Evolutionary conservation across 2,797 vertebrate genomes (phyloP).

Genomic region (Dermochelys coriacea): DNA sequence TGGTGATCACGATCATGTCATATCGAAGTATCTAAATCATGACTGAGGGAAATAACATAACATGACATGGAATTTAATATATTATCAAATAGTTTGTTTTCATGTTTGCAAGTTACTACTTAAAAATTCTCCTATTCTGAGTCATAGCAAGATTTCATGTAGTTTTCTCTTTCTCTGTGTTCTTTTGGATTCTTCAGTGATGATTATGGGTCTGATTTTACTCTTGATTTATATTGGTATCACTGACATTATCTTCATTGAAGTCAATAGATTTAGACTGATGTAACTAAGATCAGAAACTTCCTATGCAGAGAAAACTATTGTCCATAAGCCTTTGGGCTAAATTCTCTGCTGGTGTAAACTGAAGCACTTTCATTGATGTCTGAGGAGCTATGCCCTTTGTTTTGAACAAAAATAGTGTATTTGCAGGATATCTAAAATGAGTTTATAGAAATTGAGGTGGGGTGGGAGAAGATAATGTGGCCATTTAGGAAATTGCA

Average conservation of each 20-base stretch:
- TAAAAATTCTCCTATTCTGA: not conserved
- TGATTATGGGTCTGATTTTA: not conserved
- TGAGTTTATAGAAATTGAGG: not conserved
- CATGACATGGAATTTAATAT: not conserved
- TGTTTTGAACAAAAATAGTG: not conserved
- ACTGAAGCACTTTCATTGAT: not conserved
- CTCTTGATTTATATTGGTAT: not conserved
- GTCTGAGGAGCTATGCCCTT: not conserved
- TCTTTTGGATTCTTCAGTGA: not conserved
- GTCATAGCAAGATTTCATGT: not conserved
- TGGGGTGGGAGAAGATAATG: too few relatives aligned
- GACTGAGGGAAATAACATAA: constrained; percentile 21
- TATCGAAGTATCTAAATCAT: constrained; percentile 26
- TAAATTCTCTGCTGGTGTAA: not conserved
- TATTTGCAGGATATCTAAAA: not conserved
- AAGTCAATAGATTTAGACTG: not conserved
- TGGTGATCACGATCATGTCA: not conserved
- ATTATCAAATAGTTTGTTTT: not conserved
- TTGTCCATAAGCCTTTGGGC: not conserved
- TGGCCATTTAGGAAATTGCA: too few relatives aligned
- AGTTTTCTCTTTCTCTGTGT: not conserved
- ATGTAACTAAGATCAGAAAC: not conserved
- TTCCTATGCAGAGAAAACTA: not conserved
- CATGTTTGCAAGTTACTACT: not conserved
- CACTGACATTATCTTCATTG: not conserved